A percentile compares a stretch with the other conserved stretches of the same genome.
Conservation (phyloP, 2,888 invertebrate genomes). For the Rhaphigaster nebulosa region DNA sequence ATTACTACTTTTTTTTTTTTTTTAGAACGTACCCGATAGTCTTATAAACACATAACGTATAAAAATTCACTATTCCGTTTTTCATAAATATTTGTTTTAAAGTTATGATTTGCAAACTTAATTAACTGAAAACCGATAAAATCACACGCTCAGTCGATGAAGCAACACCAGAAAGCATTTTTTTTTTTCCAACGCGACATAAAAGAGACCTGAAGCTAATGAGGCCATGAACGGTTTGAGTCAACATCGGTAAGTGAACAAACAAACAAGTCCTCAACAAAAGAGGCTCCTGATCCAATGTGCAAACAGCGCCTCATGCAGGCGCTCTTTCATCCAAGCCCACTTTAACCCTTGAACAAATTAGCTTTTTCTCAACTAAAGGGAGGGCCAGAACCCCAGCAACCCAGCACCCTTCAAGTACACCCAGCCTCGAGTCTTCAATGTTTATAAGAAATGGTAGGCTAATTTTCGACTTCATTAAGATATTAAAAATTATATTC, state of each 20-base stretch:
- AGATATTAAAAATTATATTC: no score
- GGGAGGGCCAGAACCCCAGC: not conserved
- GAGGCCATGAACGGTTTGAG: constrained; percentile 16
- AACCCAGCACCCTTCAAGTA: not conserved
- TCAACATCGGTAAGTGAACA: constrained; percentile 35
- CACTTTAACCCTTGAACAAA: constrained; percentile 28
- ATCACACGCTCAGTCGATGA: not conserved
- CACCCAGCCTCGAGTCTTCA: not conserved
- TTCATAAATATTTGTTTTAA: not conserved
- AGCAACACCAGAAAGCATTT: not conserved
- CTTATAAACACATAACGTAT: no score
- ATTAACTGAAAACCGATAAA: not conserved
- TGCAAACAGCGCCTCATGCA: constrained; percentile 32
- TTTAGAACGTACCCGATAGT: no score
- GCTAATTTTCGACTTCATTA: not conserved
- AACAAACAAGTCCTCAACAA: constrained; percentile 35
- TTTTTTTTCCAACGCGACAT: not conserved
- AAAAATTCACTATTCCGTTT: no score
- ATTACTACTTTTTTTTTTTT: no score
- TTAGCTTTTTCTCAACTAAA: constrained; percentile 23
- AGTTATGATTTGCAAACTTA: not conserved
- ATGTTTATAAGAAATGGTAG: not conserved
- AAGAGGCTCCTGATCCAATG: constrained; percentile 23
- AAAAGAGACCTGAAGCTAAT: constrained; percentile 16
- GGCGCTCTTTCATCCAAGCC: constrained; percentile 12